Conservation (phyloP, 2,113 vertebrate genomes). For the Neofelis nebulosa region DNA sequence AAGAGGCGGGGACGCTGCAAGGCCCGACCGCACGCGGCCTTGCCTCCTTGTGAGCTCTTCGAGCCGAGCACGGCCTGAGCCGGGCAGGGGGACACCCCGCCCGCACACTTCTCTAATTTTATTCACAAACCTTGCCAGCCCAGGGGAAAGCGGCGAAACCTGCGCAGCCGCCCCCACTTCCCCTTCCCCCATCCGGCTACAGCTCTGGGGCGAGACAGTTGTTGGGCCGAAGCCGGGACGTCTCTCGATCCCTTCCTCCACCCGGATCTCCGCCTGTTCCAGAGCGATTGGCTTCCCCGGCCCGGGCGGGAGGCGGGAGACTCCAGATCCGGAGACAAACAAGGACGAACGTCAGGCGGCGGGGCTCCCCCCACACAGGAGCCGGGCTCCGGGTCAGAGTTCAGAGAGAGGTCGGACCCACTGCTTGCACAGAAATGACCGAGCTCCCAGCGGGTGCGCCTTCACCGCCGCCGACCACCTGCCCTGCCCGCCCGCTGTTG, state of each 20-base stretch:
- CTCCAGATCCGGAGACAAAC: background rate
- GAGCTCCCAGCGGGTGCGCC: background rate
- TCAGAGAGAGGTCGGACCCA: background rate
- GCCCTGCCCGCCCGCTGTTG: background rate
- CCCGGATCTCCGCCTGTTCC: background rate
- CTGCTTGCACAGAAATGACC: background rate
- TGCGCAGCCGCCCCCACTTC: no score
- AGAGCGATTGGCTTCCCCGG: background rate
- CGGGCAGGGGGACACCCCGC: background rate
- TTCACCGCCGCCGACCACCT: background rate
- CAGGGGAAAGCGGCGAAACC: background rate
- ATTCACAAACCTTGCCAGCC: background rate
- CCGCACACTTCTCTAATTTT: background rate
- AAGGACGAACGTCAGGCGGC: background rate
- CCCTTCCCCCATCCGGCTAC: background rate
- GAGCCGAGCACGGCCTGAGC: background rate
- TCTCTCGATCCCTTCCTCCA: background rate
- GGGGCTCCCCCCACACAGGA: background rate
- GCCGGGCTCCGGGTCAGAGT: background rate
- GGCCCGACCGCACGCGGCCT: background rate
- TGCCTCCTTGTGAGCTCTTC: background rate
- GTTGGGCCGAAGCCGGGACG: accelerated
- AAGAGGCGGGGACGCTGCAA: accelerated
- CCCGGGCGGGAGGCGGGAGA: background rate
- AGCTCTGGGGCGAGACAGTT: background rate